Evolutionary conservation across 1,140 invertebrate genomes (phyloP).

Genomic region (Teleopsis dalmanni): DNA sequence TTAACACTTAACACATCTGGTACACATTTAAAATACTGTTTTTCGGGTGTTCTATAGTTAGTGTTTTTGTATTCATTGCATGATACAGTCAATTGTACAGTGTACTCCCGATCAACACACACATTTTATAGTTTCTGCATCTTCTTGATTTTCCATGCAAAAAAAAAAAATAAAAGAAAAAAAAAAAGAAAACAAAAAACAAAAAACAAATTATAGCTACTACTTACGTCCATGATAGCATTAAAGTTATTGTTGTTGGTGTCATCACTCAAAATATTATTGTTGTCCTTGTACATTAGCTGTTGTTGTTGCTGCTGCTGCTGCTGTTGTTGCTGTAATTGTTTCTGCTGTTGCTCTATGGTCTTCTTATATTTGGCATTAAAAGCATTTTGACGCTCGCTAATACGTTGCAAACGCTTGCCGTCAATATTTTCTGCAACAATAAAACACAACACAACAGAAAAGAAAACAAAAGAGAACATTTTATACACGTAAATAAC

Average conservation of each 20-base stretch:
- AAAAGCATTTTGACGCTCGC: constrained; percentile 53
- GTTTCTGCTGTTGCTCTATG: constrained; percentile 34
- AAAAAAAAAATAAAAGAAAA: too few species aligned
- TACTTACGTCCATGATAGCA: constrained; percentile 43
- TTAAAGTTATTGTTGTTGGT: constrained; percentile 42
- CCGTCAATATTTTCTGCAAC: constrained; percentile 50
- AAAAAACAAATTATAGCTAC: too few species aligned
- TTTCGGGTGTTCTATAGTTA: too few species aligned
- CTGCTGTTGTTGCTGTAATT: constrained; percentile 34
- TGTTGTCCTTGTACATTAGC: constrained; percentile 39
- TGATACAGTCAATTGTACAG: too few species aligned
- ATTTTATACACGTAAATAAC: neutral
- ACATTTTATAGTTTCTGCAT: too few species aligned
- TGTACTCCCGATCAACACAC: too few species aligned
- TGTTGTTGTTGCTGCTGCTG: constrained; percentile 26
- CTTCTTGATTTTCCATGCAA: too few species aligned
- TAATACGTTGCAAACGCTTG: constrained; percentile 55
- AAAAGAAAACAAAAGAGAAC: neutral
- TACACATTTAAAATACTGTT: too few species aligned
- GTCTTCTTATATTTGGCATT: constrained; percentile 59
- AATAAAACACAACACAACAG: constrained; percentile 7
- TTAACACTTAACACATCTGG: too few species aligned
- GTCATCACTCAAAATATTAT: constrained; percentile 36
- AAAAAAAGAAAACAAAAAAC: too few species aligned
- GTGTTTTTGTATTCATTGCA: too few species aligned